Evolutionary conservation across 2,888 invertebrate species (phyloP), one percentile per base, ranked within the genome.

Genomic region (Philhelius pedissequus): DNA sequence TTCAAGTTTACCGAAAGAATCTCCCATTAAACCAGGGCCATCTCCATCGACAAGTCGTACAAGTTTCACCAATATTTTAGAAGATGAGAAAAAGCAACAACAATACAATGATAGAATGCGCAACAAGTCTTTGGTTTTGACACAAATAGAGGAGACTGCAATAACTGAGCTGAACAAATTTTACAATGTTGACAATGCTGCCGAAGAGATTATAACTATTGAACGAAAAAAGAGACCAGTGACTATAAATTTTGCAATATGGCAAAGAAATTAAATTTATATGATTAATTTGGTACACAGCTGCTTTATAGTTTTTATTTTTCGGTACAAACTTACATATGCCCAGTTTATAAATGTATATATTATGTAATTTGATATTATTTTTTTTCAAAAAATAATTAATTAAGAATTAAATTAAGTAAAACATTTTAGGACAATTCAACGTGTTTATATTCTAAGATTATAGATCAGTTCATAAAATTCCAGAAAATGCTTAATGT

Each of bases 61-160:
- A 25, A 90, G 89, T 60, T 92, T 92, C 86, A 87, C 93, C 82
- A 91, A 94, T 84, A 96, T 97, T 84, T 92, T 96, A 66, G 94
- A 94, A 13, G 95, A 95, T 87, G 96, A 97, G 90, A 94, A 93
- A 87, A 94, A 95, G 70, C 95, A 95, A 88, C 94, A 94, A 83
- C 95, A 95, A 86, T 94, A 95, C 88, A 93, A 94, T 86, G 94
- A 94, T 2, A 94, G 95, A 89, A 94, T 95, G 87, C 94, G 94
- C 89, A 94, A 94, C 7, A 97, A 97, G 90, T 94, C 95, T 0
- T 92, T 97, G 25, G 91, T 92, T 75, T 92, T 95, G 86, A 96
- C 96, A 15, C 96, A 97, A 94, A 96, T 96, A 87, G 97, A 97
- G 92, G 97, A 97, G 90, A 94, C 94, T 89, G 97, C 97, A 0